Base-by-base conservation (phyloP, 2,888 invertebrate species). In the Scelioninae gen. 1 region DNA sequence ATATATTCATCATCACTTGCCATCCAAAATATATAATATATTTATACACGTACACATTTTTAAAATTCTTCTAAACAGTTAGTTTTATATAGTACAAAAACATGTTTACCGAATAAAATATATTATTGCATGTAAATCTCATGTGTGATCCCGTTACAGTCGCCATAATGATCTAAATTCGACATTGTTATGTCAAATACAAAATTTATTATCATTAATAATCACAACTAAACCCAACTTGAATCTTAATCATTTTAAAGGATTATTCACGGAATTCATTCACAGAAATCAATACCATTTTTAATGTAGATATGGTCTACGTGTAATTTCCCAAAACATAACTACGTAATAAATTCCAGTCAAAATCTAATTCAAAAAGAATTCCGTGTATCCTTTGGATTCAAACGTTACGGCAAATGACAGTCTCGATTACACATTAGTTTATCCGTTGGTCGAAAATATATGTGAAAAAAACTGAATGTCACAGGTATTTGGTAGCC, bases 391-490 rank as follows among this genome's bases (percentile, higher is more conserved):
- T 63, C 45, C 5, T 71, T 15, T 9, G 5, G 45, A 13, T 9
- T 69, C 13, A 81, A 74, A 76, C n/a, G 49, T 65, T 71, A 82
- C 55, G 71, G 29, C 65, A 51, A 77, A 81, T 62, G 66, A 72
- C 62, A 58, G 34, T 65, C 29, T 62, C 65, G 77, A 84, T 80
- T 71, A 74, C 74, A 74, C 69, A 65, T 82, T 81, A 85, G 81
- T 79, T 82, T 72, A 72, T 80, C 63, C 81, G 68, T 83, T 74
- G 66, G 82, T 83, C 77, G 66, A 78, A 74, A 79, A 68, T 43
- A 51, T 40, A 51, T 58, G 60, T 51, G 63, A 55, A 49, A 34
- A 69, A 43, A 6, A 29, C 23, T 32, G 62, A 62, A 68, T 60
- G 58, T 65, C 60, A 77, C 51, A 62, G 79, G 43, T 68, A 58